These are phyloP conservation scores for Harpagoxenus sublaevis DNA, from an alignment of 2,888 invertebrate species.

Conservation along the genomic window DNA sequence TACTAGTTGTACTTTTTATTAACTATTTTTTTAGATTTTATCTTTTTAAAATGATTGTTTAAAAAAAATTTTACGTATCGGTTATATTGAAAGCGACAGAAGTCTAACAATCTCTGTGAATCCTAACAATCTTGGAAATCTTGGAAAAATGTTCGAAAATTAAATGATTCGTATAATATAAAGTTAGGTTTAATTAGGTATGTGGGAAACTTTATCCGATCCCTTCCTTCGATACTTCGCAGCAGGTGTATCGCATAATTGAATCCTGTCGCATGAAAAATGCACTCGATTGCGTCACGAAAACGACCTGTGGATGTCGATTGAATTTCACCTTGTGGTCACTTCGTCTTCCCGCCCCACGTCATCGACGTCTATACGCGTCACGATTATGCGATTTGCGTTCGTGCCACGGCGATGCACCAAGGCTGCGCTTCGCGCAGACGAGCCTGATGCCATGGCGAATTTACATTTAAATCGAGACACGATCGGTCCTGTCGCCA, in stretches of 20 bases:
- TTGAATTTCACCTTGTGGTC: conserved; percentile 7
- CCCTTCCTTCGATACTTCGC: background rate
- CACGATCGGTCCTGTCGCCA: background rate
- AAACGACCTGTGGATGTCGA: background rate
- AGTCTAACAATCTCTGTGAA: background rate
- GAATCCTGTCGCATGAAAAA: conserved; percentile 3
- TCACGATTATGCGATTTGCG: background rate
- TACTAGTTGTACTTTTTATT: no score
- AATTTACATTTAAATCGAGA: conserved; percentile 49
- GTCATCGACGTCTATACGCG: background rate
- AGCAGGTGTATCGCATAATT: background rate
- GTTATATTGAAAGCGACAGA: background rate
- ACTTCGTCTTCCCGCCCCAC: background rate
- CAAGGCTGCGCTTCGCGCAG: background rate
- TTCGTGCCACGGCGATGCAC: background rate
- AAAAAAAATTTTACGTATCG: background rate
- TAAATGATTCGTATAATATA: background rate
- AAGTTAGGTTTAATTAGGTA: no score
- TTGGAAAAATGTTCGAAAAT: background rate
- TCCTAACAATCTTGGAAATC: background rate
- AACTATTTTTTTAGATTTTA: no score
- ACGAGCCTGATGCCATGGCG: background rate
- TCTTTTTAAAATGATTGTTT: background rate
- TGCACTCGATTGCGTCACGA: background rate
- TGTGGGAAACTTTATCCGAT: background rate